Evolutionary conservation across 2,113 vertebrate species (phyloP).

Genomic region (Charina bottae): DNA sequence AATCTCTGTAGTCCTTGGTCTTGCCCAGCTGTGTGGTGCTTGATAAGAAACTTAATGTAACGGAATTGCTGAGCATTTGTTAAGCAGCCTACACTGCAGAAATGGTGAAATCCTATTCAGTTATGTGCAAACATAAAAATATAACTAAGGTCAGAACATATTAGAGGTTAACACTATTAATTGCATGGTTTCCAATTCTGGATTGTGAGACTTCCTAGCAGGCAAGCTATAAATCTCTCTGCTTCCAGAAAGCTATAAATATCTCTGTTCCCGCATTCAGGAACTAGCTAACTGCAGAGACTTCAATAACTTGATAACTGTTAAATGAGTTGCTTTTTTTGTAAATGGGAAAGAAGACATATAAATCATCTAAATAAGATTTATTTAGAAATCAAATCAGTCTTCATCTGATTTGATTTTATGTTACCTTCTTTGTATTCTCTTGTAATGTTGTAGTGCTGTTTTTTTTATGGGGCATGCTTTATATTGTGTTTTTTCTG

Average conservation of each 20-base stretch:
- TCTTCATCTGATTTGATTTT: neutral
- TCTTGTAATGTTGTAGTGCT: neutral
- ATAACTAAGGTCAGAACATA: neutral
- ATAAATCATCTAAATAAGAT: neutral
- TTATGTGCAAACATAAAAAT: neutral
- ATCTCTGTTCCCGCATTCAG: neutral
- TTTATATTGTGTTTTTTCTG: neutral
- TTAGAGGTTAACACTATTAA: neutral
- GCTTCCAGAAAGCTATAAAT: neutral
- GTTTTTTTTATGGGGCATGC: neutral
- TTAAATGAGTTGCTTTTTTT: neutral
- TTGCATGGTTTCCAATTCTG: neutral
- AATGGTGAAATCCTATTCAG: neutral
- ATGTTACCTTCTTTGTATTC: neutral
- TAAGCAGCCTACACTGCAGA: neutral
- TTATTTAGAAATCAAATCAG: neutral
- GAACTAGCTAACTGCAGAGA: neutral
- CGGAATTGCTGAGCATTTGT: neutral
- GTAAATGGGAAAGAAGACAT: neutral
- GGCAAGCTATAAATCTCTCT: neutral
- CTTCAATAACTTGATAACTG: neutral
- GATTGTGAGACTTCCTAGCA: neutral
- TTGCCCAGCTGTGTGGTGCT: neutral
- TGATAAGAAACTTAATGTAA: neutral
- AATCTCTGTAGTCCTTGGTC: neutral